Evolutionary conservation across 2,113 vertebrate genomes (phyloP).

Genomic region (Dipodomys stephensi): DNA sequence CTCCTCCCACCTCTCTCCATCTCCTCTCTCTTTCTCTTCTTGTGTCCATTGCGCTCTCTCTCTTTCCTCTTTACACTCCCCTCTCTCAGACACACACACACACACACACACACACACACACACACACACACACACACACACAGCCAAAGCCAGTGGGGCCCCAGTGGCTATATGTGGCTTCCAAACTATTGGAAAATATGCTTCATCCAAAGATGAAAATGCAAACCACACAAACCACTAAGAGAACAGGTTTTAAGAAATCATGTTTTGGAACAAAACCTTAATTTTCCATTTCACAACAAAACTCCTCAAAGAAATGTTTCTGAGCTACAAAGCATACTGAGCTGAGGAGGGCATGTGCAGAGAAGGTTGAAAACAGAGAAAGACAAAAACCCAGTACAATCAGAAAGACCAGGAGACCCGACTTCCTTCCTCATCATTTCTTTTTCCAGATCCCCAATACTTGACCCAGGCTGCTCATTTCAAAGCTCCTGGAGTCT

Average conservation of each 20-base stretch:
- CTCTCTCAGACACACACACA: neutral
- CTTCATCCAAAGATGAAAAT: constrained; percentile 74
- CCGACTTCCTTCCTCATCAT: neutral
- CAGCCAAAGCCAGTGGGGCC: constrained; percentile 65
- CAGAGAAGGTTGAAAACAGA: constrained; percentile 23
- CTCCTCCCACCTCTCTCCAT: no score
- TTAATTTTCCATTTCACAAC: constrained; percentile 75
- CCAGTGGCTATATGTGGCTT: constrained; percentile 41
- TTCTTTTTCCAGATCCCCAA: neutral
- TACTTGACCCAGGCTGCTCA: neutral
- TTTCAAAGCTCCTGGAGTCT: neutral
- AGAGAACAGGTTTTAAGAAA: constrained; percentile 74
- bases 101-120: neutral
- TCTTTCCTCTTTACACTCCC: no score
- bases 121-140: constrained; percentile 18
- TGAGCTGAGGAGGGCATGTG: neutral
- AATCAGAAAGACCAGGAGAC: constrained; percentile 22
- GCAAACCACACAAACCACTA: constrained; percentile 73
- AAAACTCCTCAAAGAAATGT: constrained; percentile 58
- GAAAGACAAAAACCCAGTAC: neutral
- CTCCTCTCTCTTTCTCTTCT: no score
- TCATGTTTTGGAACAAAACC: constrained; percentile 72
- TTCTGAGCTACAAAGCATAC: constrained; percentile 58
- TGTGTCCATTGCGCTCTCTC: no score
- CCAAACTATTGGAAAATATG: constrained; percentile 73